A percentile compares a stretch with the other conserved stretches of the same genome.
These are phyloP conservation scores for Opisthocomus hoazin DNA, from an alignment of 2,113 vertebrate species.

Conservation along the genomic window DNA sequence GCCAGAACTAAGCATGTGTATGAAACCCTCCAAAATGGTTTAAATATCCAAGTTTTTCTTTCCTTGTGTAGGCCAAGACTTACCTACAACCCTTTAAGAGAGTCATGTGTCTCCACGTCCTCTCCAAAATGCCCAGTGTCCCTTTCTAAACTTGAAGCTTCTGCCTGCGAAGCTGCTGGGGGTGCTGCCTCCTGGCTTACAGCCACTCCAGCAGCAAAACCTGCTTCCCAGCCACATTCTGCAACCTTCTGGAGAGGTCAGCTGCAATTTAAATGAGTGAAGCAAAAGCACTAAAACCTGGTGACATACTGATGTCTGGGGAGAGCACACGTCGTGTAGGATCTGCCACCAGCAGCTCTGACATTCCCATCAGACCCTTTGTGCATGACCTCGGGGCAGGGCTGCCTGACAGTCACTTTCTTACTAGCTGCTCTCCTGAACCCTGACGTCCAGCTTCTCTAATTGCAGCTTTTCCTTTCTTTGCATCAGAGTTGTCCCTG, in stretches of 20 bases:
- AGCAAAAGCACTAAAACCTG: constrained; percentile 8
- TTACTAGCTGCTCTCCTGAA: background rate
- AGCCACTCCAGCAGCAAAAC: constrained; percentile 30
- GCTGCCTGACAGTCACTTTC: background rate
- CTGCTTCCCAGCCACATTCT: constrained; percentile 45
- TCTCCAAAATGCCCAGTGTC: background rate
- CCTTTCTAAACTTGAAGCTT: constrained; percentile 25
- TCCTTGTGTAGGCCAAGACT: background rate
- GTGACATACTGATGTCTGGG: background rate
- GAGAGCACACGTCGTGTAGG: background rate
- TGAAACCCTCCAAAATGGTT: background rate
- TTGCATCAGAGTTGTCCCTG: background rate
- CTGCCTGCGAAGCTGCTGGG: constrained; percentile 34
- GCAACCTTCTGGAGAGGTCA: constrained; percentile 42
- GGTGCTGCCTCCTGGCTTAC: constrained; percentile 29
- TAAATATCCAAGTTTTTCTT: background rate
- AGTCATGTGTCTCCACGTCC: background rate
- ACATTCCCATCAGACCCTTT: background rate
- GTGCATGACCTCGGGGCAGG: background rate
- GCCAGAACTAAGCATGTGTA: background rate
- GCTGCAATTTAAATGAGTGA: constrained; percentile 17
- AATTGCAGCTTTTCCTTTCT: background rate
- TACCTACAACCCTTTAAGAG: background rate
- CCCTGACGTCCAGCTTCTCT: background rate
- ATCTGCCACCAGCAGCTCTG: background rate